Percentiles rank a stretch among this genome's conserved stretches.
Evolutionary conservation across 2,888 invertebrate genomes (phyloP).

Genomic region (Ditula angustiorana): DNA sequence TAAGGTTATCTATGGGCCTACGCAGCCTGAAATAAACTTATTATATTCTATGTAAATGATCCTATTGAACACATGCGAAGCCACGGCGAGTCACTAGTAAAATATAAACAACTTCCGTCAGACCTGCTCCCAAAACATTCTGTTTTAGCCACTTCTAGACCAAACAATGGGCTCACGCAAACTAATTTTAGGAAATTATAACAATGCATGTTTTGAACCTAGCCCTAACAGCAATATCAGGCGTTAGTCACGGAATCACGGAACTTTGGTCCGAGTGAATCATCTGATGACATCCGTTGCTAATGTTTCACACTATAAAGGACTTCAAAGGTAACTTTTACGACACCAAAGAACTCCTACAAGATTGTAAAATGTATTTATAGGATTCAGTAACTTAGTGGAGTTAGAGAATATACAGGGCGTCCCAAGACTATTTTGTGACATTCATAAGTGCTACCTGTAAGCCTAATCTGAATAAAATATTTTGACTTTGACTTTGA

Average conservation of each 20-base stretch:
- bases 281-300: background rate
- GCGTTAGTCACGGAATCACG: constrained; percentile 16
- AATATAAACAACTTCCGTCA: too few species aligned
- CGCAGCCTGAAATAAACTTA: too few species aligned
- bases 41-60: too few species aligned
- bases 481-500: too few species aligned
- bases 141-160: background rate
- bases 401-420: background rate
- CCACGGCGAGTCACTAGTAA: too few species aligned
- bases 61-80: background rate
- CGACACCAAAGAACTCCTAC: background rate
- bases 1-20: too few species aligned
- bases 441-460: too few species aligned
- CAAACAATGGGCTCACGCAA: background rate
- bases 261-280: background rate
- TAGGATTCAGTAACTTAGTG: background rate
- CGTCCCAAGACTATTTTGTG: too few species aligned
- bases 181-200: constrained; percentile 5
- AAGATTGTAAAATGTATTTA: background rate
- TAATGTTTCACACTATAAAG: background rate
- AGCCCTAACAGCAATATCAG: background rate
- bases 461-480: too few species aligned
- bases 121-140: background rate
- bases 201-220: constrained; percentile 7
- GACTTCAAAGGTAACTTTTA: constrained; percentile 3